These are phyloP conservation scores for Drosophila subsilvestris DNA, from an alignment of 2,888 invertebrate genomes.

Conservation along the genomic window DNA sequence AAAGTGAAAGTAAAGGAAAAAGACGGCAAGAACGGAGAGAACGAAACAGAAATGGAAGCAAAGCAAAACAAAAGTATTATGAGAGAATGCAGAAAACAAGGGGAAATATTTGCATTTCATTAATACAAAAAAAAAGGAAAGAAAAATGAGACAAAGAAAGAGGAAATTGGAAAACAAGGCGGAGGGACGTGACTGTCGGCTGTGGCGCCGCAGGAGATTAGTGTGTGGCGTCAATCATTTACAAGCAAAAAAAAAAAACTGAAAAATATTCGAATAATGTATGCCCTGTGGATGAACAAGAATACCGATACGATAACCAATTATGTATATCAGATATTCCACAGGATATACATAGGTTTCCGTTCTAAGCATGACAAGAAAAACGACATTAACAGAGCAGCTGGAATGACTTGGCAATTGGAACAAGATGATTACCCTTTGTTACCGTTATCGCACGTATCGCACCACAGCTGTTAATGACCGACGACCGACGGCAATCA, in stretches of 20 bases:
- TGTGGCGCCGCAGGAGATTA: slow-evolving; percentile 18
- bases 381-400: neutral
- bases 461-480: slow-evolving; percentile 45
- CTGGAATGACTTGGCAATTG: neutral
- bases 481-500: slow-evolving; percentile 43
- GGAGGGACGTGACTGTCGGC: neutral
- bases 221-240: slow-evolving; percentile 2
- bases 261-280: neutral
- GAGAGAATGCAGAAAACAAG: neutral
- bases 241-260: slow-evolving; percentile 12
- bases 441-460: slow-evolving; percentile 36
- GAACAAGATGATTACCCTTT: slow-evolving; percentile 12
- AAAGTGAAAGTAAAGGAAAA: slow-evolving; percentile 31
- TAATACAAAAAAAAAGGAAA: slow-evolving; percentile 8
- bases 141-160: neutral
- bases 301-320: too few relatives aligned
- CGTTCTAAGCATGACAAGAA: neutral
- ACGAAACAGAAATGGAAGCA: neutral
- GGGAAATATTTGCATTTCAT: slow-evolving; percentile 57
- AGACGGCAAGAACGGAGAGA: slow-evolving; percentile 10
- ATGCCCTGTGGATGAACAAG: neutral
- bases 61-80: neutral
- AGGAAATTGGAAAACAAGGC: too few relatives aligned
- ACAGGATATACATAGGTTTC: neutral
- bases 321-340: neutral